Conservation (phyloP, 2,113 vertebrate genomes). For the Nyctibius bracteatus region DNA sequence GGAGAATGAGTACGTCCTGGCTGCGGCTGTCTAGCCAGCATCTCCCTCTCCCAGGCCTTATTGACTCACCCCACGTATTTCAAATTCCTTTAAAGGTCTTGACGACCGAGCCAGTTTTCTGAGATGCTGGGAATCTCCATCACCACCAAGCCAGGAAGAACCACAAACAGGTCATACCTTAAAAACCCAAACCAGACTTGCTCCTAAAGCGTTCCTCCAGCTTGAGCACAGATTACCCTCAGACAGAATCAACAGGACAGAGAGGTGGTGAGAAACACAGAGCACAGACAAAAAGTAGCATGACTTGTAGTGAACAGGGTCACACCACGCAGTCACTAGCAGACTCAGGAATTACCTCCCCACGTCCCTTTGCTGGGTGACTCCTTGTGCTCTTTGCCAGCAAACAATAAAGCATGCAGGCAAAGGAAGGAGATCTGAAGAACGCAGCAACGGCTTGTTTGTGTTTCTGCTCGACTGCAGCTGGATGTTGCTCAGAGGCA, state of each 20-base stretch:
- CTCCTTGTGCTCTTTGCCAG: background rate
- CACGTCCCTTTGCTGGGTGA: accelerated
- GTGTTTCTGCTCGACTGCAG: background rate
- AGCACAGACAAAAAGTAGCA: background rate
- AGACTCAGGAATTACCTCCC: background rate
- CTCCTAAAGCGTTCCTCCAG: background rate
- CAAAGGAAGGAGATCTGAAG: background rate
- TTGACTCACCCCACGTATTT: background rate
- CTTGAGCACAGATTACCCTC: background rate
- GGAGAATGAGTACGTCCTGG: background rate
- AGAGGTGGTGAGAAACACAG: background rate
- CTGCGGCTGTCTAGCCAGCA: background rate
- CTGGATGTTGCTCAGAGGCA: conserved; percentile 41
- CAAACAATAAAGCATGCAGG: background rate
- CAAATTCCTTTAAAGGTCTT: background rate
- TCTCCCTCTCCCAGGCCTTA: background rate
- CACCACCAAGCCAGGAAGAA: background rate
- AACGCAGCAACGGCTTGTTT: background rate
- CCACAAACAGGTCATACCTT: background rate
- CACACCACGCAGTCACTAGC: background rate
- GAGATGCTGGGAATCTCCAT: background rate
- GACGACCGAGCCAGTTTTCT: background rate
- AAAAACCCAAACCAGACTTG: background rate
- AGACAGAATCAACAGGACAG: background rate
- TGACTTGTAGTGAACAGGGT: accelerated